Base-by-base conservation (phyloP, 1,140 invertebrate genomes). In the Pseudomyrmex dendroicus region DNA sequence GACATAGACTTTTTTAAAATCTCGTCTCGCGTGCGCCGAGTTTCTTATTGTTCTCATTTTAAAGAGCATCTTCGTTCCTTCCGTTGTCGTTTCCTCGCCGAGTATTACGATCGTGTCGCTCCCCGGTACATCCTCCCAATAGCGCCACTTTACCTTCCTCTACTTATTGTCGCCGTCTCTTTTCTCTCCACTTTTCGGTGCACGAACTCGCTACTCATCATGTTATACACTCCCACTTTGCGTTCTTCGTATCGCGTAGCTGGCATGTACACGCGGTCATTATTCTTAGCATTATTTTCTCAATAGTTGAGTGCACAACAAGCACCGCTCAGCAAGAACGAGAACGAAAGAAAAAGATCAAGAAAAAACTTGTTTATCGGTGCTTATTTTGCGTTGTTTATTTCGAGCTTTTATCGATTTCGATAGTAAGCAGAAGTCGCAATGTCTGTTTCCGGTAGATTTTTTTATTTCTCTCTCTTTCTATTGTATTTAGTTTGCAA, bases 121-220 rank as follows among this genome's bases (percentile, higher is more conserved):
- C 35, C 0, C 35, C 77, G 35, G 44, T 82, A 82, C 73, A 63
- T 74, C 48, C 50, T 74, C 70, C 7, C 78, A 62, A 82, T 82
- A 82, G 46, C 66, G 17, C 22, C 76, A 57, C 66, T 59, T 70
- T 66, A 50, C 44, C 22, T 70, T 59, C 54, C 56, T 70, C n/a
- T n/a, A 70, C 15, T 54, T 59, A 72, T 80, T 72, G 66, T 80
- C 76, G 54, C 54, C 20, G 54, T 57, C 22, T 80, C 76, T 61
- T 70, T 78, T 78, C 66, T 59, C 46, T 78, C 64, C 59, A 56
- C n/a, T 80, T 54, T 59, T 46, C 56, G 66, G 35, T 59, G 76
- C 76, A 80, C 66, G 76, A 80, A 80, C 54, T 80, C 54, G 76
- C 76, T 80, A 80, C 76, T 80, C 76, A 80, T 80, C 76, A 80